Conservation (phyloP, 2,797 vertebrate species). For the Chiroxiphia lanceolata region DNA sequence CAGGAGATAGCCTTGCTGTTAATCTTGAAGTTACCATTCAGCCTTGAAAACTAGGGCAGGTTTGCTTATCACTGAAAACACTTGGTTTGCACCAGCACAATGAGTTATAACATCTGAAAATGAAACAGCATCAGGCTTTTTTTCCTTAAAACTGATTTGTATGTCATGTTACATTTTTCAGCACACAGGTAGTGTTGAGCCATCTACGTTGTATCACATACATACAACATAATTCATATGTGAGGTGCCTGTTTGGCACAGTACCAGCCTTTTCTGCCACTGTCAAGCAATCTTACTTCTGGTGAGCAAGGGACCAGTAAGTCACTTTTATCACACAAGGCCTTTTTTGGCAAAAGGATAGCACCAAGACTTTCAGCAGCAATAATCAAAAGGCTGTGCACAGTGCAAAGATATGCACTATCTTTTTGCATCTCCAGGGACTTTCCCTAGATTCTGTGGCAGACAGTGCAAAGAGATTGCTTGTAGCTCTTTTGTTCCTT, state of each 20-base stretch:
- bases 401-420: constrained; percentile 35
- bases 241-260: neutral
- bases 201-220: neutral
- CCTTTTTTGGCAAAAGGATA: constrained; percentile 42
- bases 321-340: neutral
- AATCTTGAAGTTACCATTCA: neutral
- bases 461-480: constrained; percentile 54
- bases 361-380: constrained; percentile 56
- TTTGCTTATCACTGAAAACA: neutral
- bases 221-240: neutral
- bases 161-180: neutral
- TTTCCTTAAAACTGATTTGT: neutral
- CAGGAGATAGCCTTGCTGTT: neutral
- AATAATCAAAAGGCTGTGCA: constrained; percentile 35
- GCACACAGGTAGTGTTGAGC: neutral
- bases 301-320: constrained; percentile 6
- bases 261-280: neutral
- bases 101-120: neutral
- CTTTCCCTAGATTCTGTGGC: constrained; percentile 62
- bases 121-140: neutral
- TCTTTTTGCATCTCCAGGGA: constrained; percentile 55
- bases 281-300: neutral
- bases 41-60: neutral
- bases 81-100: neutral
- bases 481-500: constrained; percentile 58